phyloP scores from a whole-genome alignment of 2,113 vertebrate genomes.

The Daphoenositta chrysoptera region DNA sequence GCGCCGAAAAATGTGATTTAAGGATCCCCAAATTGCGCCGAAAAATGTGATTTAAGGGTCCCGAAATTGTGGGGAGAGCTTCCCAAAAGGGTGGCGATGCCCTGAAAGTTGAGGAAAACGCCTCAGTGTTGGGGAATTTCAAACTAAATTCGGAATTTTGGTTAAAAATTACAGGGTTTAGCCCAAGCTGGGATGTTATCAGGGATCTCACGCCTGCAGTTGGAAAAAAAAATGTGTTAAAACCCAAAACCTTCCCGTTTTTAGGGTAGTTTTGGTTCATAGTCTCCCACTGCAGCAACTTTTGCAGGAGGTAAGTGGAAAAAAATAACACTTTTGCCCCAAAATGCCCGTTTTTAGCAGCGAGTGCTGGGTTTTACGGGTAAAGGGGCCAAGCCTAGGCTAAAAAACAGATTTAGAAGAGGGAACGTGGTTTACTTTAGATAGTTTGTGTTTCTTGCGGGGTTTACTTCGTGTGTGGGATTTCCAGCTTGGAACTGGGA shows the following conservation, averaged over 20 bases:
- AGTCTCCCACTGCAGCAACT: too few species aligned
- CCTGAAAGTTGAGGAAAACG: too few species aligned
- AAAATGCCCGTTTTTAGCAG: neutral
- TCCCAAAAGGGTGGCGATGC: too few species aligned
- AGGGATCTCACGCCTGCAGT: too few species aligned
- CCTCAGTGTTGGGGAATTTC: neutral
- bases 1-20: neutral
- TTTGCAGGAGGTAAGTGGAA: too few species aligned
- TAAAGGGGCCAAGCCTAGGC: neutral
- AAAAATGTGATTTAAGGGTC: neutral
- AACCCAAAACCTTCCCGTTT: neutral
- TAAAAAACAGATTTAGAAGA: neutral
- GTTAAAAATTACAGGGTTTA: too few species aligned
- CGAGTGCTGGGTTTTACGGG: accelerated
- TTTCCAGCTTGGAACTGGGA: neutral
- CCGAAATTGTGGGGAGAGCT: neutral
- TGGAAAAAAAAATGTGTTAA: neutral
- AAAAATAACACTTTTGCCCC: neutral
- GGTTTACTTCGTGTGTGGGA: neutral
- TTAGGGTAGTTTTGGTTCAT: neutral
- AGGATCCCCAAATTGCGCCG: accelerated
- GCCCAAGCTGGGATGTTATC: too few species aligned
- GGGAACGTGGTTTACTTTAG: neutral
- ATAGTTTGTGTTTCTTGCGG: neutral
- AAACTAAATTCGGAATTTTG: too few species aligned